A percentile compares a stretch with the other conserved stretches of the same genome.
Conservation (phyloP, 2,797 vertebrate genomes). For the Enteromius trimaculatus region DNA sequence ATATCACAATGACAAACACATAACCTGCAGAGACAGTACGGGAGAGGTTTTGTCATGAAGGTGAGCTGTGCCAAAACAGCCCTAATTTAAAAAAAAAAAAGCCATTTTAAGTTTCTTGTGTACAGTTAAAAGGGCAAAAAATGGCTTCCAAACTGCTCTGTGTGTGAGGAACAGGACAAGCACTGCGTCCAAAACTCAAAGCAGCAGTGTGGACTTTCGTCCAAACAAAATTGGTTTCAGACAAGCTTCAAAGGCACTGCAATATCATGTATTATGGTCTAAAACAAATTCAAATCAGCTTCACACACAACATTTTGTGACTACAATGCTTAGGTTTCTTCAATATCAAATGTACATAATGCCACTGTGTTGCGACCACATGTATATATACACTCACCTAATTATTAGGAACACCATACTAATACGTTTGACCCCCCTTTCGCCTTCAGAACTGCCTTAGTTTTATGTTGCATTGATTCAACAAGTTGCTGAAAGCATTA, state of each 20-base stretch:
- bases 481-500: too few relatives aligned
- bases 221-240: slow-evolving; percentile 1
- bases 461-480: too few relatives aligned
- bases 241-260: not conserved
- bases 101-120: slow-evolving; percentile 48
- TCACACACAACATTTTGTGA: not conserved
- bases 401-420: too few relatives aligned
- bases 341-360: not conserved
- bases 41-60: slow-evolving; percentile 46
- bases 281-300: not conserved
- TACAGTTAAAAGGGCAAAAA: slow-evolving; percentile 48
- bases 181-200: not conserved
- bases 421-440: too few relatives aligned
- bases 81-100: slow-evolving; percentile 37
- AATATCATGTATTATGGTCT: not conserved
- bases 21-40: slow-evolving; percentile 71
- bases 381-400: not conserved
- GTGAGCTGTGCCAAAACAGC: slow-evolving; percentile 48
- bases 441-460: too few relatives aligned
- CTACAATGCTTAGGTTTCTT: not conserved
- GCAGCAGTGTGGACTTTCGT: slow-evolving; percentile 2
- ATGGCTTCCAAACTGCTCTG: slow-evolving; percentile 23
- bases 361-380: not conserved
- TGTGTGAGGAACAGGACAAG: not conserved
- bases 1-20: slow-evolving; percentile 56